Evolutionary conservation across 2,888 invertebrate species (phyloP).

Genomic region (Rhagophthalmus giganteus): DNA sequence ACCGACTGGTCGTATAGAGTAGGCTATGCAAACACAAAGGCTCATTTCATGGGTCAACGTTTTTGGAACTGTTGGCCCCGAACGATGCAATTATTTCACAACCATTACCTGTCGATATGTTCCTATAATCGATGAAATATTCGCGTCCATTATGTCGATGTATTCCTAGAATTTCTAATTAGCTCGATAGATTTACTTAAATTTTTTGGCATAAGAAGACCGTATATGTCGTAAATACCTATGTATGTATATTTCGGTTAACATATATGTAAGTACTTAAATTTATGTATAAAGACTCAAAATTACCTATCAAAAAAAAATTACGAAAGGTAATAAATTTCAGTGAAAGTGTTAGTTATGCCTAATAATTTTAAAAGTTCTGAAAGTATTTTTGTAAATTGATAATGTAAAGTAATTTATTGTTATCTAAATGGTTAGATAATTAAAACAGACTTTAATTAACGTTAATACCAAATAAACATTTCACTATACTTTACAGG

Average conservation of each 20-base stretch:
- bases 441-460: too few species aligned
- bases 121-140: slow-evolving; percentile 12
- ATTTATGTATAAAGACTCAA: too few species aligned
- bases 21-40: slow-evolving; percentile 38
- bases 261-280: too few species aligned
- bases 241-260: not conserved
- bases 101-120: slow-evolving; percentile 22
- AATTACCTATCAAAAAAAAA: too few species aligned
- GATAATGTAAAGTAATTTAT: too few species aligned
- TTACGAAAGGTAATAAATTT: too few species aligned
- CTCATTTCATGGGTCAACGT: slow-evolving; percentile 36
- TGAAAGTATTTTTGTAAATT: too few species aligned
- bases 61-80: slow-evolving; percentile 35
- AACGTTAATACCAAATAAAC: too few species aligned
- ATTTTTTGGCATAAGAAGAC: not conserved
- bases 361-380: too few species aligned
- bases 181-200: not conserved
- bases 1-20: slow-evolving; percentile 31
- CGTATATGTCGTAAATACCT: not conserved
- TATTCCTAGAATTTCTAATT: not conserved
- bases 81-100: slow-evolving; percentile 29
- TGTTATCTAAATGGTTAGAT: too few species aligned
- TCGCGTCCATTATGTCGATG: not conserved
- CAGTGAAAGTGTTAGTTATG: too few species aligned
- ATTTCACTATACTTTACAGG: too few species aligned